Conservation (phyloP, 2,888 invertebrate species). For the Phalangium opilio region DNA sequence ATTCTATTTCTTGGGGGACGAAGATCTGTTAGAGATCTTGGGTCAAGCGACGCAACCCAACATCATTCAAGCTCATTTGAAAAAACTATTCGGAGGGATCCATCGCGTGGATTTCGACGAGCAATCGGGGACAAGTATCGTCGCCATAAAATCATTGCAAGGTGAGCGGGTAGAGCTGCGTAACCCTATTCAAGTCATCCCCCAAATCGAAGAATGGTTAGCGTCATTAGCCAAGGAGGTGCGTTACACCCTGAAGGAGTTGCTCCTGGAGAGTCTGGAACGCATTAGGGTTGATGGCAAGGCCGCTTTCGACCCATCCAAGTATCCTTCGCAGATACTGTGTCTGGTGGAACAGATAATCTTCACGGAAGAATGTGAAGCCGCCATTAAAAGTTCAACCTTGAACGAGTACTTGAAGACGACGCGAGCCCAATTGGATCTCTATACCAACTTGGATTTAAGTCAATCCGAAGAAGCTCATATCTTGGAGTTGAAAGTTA, state of each 20-base stretch:
- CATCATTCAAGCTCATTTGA: constrained; percentile 81
- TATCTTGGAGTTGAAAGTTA: constrained; percentile 50
- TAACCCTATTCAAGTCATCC: constrained; percentile 51
- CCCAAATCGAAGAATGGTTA: constrained; percentile 61
- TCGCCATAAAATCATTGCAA: constrained; percentile 56
- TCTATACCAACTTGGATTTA: constrained; percentile 33
- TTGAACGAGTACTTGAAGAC: constrained; percentile 24
- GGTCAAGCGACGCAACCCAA: constrained; percentile 72
- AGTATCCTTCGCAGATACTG: constrained; percentile 41
- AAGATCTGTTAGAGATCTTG: constrained; percentile 86
- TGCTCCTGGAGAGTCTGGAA: too few species aligned
- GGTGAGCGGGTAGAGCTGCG: constrained; percentile 55
- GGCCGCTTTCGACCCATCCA: too few species aligned
- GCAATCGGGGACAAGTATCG: constrained; percentile 36
- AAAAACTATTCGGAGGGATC: constrained; percentile 87
- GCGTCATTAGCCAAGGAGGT: constrained; percentile 65
- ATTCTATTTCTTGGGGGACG: constrained; percentile 93
- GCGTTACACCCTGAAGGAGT: constrained; percentile 49
- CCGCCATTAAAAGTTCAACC: constrained; percentile 51
- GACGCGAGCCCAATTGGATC: constrained; percentile 33
- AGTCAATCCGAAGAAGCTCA: constrained; percentile 21
- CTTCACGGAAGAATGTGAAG: constrained; percentile 71
- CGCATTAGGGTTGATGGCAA: too few species aligned
- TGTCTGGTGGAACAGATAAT: constrained; percentile 68
- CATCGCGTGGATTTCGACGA: constrained; percentile 40